Conservation (phyloP, 1,140 invertebrate species). For the Colletes gigas region DNA sequence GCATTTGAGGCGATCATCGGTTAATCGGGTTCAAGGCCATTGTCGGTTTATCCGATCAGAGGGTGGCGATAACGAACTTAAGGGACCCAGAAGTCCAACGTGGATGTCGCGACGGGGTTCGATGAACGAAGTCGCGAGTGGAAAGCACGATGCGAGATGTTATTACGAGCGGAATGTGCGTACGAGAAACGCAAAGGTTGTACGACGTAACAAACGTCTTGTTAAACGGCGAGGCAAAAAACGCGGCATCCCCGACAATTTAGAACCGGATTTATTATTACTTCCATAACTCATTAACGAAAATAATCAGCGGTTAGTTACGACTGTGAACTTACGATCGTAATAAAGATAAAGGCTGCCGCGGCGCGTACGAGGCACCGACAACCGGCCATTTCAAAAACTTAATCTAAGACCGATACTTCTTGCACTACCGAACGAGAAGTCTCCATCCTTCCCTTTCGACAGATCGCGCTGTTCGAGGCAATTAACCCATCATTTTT, state of each 20-base stretch:
- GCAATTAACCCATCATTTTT: background rate
- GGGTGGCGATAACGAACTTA: slow-evolving; percentile 43
- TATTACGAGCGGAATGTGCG: slow-evolving; percentile 31
- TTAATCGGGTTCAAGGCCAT: slow-evolving; percentile 38
- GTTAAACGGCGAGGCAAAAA: slow-evolving; percentile 14
- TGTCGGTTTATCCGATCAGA: slow-evolving; percentile 42
- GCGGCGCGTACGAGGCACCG: background rate
- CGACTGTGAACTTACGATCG: slow-evolving; percentile 39
- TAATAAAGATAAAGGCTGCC: slow-evolving; percentile 40
- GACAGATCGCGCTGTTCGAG: background rate
- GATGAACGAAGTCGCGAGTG: background rate
- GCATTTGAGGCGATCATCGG: slow-evolving; percentile 32
- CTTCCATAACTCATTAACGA: slow-evolving; percentile 56
- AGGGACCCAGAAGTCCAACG: background rate
- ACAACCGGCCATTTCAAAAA: slow-evolving; percentile 3
- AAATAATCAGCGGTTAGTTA: slow-evolving; percentile 62
- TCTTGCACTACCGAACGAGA: background rate
- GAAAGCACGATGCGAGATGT: background rate
- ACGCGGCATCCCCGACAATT: slow-evolving; percentile 33
- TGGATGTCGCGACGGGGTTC: background rate
- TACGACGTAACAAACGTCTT: slow-evolving; percentile 25
- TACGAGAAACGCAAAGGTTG: slow-evolving; percentile 19
- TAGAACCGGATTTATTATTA: slow-evolving; percentile 49
- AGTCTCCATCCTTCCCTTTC: background rate
- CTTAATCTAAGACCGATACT: slow-evolving; percentile 2